Base-by-base conservation (phyloP, 2,113 vertebrate species). In the Cheirogaleus medius region DNA sequence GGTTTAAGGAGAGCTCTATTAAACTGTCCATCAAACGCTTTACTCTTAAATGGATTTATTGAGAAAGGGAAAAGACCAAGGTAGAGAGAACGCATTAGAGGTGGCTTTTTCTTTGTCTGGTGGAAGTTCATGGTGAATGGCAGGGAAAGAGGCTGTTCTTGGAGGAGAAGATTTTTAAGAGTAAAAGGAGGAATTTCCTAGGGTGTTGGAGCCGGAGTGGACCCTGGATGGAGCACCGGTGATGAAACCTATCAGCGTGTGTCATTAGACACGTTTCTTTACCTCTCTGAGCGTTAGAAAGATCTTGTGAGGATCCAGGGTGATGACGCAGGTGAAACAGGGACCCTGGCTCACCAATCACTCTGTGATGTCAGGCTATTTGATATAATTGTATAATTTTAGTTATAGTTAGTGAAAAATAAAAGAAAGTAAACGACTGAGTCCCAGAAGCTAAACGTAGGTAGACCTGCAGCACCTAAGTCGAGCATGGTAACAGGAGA, bases 41-140 rank as follows among this genome's bases (percentile, higher is more conserved):
- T 93, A 91, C 96, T 98, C 96, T 98, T 82, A 98, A 97, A 98
- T 98, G 97, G 98, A 99, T 99, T 98, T 98, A 98, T 98, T 97
- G 98, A 97, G 98, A 98, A 92, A 95, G 86, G 94, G 77, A 97
- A 94, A 93, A 97, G 97, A 95, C 88, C 74, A 84, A 74, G 95
- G 83, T 97, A 90, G 89, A 93, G 94, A 98, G 97, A 98, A 97
- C 60, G 74, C 80, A 93, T n/a, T 64, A 96, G 93, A 80, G 92
- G 97, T 90, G 94, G 44, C 58, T 92, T 93, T 86, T 87, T 87
- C 84, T 97, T 89, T 93, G 81, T 9, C 10, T 85, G 90, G 95
- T 97, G 78, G 15, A 97, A 96, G 18, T 96, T 95, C 56, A 47
- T 56, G 1, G 52, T 98, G 97, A 97, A 97, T 95, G 88, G 91